Percentiles rank a stretch among this genome's conserved stretches.
phyloP scores from a whole-genome alignment of 1,140 invertebrate species.

The Drosophila albomicans region DNA sequence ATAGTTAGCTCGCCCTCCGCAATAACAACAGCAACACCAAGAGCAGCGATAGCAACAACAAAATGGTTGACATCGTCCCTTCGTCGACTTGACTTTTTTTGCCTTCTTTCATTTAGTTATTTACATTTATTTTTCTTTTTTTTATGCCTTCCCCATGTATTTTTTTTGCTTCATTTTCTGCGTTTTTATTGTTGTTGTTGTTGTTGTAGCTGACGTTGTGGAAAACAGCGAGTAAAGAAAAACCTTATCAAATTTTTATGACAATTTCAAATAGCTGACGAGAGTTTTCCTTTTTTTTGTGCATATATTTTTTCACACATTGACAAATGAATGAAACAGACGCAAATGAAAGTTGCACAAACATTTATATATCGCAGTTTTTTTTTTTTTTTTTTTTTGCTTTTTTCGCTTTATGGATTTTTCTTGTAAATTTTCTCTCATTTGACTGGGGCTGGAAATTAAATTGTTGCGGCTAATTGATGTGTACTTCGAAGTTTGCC shows the following conservation, averaged over 20 bases:
- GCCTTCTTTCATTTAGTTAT: conserved; percentile 14
- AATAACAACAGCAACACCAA: conserved; percentile 15
- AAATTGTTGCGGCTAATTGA: conserved; percentile 79
- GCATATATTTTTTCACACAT: conserved; percentile 20
- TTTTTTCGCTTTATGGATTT: conserved; percentile 68
- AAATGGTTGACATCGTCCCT: conserved; percentile 42
- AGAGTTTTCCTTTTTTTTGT: conserved; percentile 45
- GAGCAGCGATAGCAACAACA: conserved; percentile 24
- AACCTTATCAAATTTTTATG: conserved; percentile 79
- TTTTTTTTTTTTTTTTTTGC: too few species aligned
- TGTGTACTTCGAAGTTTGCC: conserved; percentile 29
- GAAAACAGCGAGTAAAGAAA: conserved; percentile 56
- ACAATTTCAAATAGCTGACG: conserved; percentile 79
- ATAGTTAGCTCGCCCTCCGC: conserved; percentile 36
- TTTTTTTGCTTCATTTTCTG: conserved; percentile 37
- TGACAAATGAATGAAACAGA: conserved; percentile 6
- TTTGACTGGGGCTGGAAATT: conserved; percentile 58
- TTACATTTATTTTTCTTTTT: background rate
- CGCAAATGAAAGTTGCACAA: conserved; percentile 57
- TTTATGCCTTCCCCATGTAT: conserved; percentile 4
- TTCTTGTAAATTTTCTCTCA: conserved; percentile 67
- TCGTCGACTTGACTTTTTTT: conserved; percentile 4
- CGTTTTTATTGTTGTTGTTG: conserved; percentile 34
- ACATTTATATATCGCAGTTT: conserved; percentile 16
- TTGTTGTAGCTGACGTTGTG: conserved; percentile 58